Evolutionary conservation across 1,140 invertebrate species (phyloP), one percentile per base, ranked within the genome.

Genomic region (Ips nitidus): DNA sequence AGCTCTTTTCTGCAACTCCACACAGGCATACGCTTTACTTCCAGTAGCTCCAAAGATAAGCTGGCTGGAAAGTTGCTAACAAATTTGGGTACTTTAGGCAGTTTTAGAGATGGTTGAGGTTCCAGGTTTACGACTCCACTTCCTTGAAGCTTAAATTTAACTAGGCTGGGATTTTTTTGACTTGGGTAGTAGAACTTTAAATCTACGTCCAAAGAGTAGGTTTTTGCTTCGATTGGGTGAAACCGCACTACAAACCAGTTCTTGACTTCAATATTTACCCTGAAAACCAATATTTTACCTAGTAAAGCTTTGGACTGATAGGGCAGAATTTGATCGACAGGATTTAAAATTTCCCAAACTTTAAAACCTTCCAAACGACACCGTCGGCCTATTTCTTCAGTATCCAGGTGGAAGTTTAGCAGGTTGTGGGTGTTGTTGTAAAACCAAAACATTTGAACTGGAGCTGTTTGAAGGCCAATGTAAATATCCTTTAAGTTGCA

Each of bases 171-270:
- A 1, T 41, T 36, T 50, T 47, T 4, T 4, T 1, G 36, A 38
- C 47, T 39, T 6, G 57, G 41, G 6, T 36, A 1, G 3, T 52
- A 4, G 37, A 58, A 50, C 4, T 52, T 59, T 4, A 38, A 8
- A 37, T 50, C 62, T 6, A 65, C 39, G 40, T 57, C 7, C 4
- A 56, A 7, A 8, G 22, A 50, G 41, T 70, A 70, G 5, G 5
- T 59, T 53, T 70, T 64, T 5, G n/a, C 7, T 58, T 70, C 68
- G 1, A 70, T 65, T 41, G 68, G 68, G 37, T 58, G 61, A 59
- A 70, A 70, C 37, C 43, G 56, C 2, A 70, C 47, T 65, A 41
- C 1, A 41, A 41, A 59, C 22, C 22, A 22, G 22, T 22, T 22
- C 22, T 22, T 22, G 22, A 22, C 22, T 22, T 22, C 22, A 22